phyloP scores from a whole-genome alignment of 2,888 invertebrate genomes.

The Eupithecia tripunctaria region DNA sequence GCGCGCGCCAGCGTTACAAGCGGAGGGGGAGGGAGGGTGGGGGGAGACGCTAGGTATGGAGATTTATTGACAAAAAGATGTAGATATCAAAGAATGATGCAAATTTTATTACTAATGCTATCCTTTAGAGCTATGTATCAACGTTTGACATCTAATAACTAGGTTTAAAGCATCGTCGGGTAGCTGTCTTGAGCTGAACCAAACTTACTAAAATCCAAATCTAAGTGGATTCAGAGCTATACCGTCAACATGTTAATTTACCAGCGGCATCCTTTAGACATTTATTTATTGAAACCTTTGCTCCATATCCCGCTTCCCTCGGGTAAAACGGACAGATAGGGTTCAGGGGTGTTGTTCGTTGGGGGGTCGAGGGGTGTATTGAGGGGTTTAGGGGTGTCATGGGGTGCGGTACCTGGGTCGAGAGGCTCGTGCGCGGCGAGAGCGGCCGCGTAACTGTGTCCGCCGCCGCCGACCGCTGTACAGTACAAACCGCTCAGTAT shows the following conservation, averaged over 20 bases:
- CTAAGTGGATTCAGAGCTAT: not conserved
- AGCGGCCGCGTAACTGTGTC: slow-evolving; percentile 93
- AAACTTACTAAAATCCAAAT: not conserved
- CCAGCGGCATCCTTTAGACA: not conserved
- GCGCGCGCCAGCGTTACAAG: slow-evolving; percentile 33
- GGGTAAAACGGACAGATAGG: not conserved
- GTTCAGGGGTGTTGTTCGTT: not conserved
- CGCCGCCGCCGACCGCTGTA: slow-evolving; percentile 61
- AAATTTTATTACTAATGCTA: not conserved
- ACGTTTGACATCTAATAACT: not conserved
- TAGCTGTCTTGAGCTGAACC: not conserved
- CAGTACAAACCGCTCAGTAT: slow-evolving; percentile 48
- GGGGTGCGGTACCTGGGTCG: slow-evolving; percentile 92
- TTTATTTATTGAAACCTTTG: not conserved
- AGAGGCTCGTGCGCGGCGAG: slow-evolving; percentile 92
- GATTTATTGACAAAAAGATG: not conserved
- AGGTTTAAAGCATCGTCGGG: not conserved
- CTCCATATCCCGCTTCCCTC: not conserved
- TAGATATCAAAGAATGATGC: not conserved
- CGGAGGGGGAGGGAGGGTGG: slow-evolving; percentile 13
- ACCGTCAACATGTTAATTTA: not conserved
- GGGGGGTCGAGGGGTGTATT: slow-evolving; percentile 24
- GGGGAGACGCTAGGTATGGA: not conserved
- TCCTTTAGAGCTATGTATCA: not conserved
- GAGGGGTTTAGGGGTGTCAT: slow-evolving; percentile 26